Evolutionary conservation across 2,797 vertebrate genomes (phyloP), one percentile per base, ranked within the genome.

Genomic region (Bradypodion ventrale): DNA sequence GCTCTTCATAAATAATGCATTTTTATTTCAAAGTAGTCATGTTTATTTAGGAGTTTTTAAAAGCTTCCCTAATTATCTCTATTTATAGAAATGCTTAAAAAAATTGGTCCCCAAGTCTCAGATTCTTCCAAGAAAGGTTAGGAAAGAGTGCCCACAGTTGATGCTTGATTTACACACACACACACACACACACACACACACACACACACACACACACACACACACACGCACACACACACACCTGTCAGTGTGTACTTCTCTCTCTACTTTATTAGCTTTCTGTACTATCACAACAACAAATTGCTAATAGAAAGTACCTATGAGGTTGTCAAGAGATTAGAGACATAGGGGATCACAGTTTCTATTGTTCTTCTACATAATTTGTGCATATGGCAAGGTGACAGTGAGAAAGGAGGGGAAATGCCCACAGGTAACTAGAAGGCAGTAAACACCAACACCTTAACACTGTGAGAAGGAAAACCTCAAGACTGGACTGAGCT

Each of bases 71-170:
- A 82, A 87, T 87, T 77, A 29, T 42, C 74, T 62, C 85, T 79
- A 66, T 89, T 89, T 90, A 44, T 83, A 87, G 84, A 78, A 82
- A 77, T 60, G 0, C 1, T 60, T 60, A 83, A 62, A 63, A 25
- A 80, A 83, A 85, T 89, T 83, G 85, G 62, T 21, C 12, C 75
- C 74, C 2, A 19, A 84, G 80, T 35, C 75, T 8, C 77, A 78
- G 72, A 32, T 83, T 65, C 83, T 2, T 8, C 72, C 74, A 32
- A 76, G 74, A 5, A 78, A 46, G 59, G 79, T 70, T 40, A 66
- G 78, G 0, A 2, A 6, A 19, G 78, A 35, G 25, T 0, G 44
- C 0, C 6, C 12, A 56, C 52, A 42, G 46, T 44, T 37, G n/a
- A n/a, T n/a, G n/a, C n/a, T n/a, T n/a, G n/a, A n/a, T n/a, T n/a